These are phyloP conservation scores for Creontiades dilutus DNA, from an alignment of 2,888 invertebrate genomes.

Conservation along the genomic window DNA sequence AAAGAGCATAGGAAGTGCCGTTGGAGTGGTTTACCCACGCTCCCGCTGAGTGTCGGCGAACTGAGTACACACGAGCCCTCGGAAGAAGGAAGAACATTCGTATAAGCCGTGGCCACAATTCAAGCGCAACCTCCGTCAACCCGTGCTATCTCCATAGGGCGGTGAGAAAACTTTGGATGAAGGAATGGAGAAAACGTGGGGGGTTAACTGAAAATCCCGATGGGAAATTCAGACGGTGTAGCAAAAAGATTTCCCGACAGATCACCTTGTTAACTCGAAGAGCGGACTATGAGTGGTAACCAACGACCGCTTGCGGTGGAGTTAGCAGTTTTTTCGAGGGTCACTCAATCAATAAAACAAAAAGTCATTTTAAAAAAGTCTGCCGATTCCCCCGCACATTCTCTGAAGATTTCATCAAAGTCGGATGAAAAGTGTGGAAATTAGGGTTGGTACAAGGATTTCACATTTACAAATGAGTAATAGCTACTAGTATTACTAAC, in stretches of 20 bases:
- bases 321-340: too few relatives aligned
- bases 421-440: too few relatives aligned
- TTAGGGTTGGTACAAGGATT: too few relatives aligned
- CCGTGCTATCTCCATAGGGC: background rate
- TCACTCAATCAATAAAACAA: too few relatives aligned
- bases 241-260: background rate
- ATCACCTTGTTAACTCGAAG: background rate
- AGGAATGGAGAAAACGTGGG: constrained; percentile 16
- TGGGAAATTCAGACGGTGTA: background rate
- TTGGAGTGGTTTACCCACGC: background rate
- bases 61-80: constrained; percentile 18
- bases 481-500: too few relatives aligned
- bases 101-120: background rate
- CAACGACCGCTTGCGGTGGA: too few relatives aligned
- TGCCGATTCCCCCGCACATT: too few relatives aligned
- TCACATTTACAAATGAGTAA: too few relatives aligned
- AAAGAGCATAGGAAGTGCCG: background rate
- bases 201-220: constrained; percentile 2
- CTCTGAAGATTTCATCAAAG: too few relatives aligned
- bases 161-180: constrained; percentile 9
- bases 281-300: background rate
- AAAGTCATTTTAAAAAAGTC: too few relatives aligned
- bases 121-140: constrained; percentile 43
- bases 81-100: background rate
- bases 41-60: background rate